These are phyloP conservation scores for Pteria penguin DNA, from an alignment of 2,888 invertebrate species.

Conservation along the genomic window DNA sequence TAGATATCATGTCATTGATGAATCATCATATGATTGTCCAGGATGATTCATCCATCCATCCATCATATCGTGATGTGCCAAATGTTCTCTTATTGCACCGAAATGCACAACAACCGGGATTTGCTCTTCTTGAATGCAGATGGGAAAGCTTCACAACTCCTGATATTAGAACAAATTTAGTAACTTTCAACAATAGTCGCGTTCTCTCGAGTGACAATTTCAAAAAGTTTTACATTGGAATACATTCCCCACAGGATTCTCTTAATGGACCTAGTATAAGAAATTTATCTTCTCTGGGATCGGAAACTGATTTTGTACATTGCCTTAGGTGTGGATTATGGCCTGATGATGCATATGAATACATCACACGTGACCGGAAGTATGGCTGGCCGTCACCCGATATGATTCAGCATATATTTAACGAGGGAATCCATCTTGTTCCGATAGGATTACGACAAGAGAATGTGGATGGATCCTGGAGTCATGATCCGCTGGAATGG, in stretches of 20 bases:
- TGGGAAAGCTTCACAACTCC: not conserved
- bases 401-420: not conserved
- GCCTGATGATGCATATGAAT: conserved; percentile 1
- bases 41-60: not conserved
- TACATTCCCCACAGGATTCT: not conserved
- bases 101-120: not conserved
- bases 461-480: not conserved
- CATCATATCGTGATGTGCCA: not conserved
- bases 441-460: not conserved
- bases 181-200: not conserved
- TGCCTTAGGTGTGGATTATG: conserved; percentile 8
- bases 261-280: conserved; percentile 4
- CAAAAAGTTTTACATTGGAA: not conserved
- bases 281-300: not conserved
- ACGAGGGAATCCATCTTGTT: conserved; percentile 2
- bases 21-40: not conserved
- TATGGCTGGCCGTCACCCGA: conserved; percentile 3
- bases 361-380: not conserved
- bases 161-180: not conserved
- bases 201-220: not conserved
- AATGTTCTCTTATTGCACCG: not conserved
- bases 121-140: not conserved
- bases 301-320: not conserved
- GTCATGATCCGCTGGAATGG: not conserved
- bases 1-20: not conserved